Evolutionary conservation across 2,797 vertebrate species (phyloP), one percentile per base, ranked within the genome.

Genomic region (Arvicola amphibius): DNA sequence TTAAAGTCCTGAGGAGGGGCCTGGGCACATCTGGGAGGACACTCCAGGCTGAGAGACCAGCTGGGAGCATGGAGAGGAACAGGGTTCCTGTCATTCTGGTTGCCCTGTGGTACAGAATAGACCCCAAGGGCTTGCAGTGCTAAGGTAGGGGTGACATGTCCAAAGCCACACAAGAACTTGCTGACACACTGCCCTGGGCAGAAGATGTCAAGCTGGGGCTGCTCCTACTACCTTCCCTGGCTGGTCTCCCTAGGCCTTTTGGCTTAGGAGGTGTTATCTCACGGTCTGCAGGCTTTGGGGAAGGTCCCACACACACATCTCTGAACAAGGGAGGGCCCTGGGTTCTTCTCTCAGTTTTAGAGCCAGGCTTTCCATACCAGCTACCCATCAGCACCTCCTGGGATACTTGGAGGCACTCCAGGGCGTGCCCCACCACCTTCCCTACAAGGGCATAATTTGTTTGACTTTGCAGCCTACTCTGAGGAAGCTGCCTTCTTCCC

Each of bases 171-270:
- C 23, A 59, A 43, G 0, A 13, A 4, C 48, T n/a, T 2, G 5
- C 32, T 76, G 74, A 27, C 37, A 1, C 6, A 7, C 37, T 0
- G 71, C 9, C 91, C 19, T 16, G 12, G 16, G 65, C 0, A 7
- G 81, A 61, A 88, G 74, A 13, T 5, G 6, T 40, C 7, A 23
- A 12, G 37, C 40, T 76, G 65, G 5, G 21, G 29, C 14, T 14
- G 8, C 25, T 71, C 25, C 0, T 1, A 1, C 11, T 1, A 0
- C 10, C 46, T 13, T 85, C 7, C 16, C 81, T 34, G 2, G 0
- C 6, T 19, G 40, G 34, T 46, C 23, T 89, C 84, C 59, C 74
- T 21, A 84, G 29, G 29, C 29, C 19, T 23, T 32, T 78, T 40
- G 71, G 21, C 27, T 27, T 0, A 8, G 74, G 14, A 67, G 19